Base-by-base conservation (phyloP, 2,888 invertebrate species). In the Coelinius sp. region DNA sequence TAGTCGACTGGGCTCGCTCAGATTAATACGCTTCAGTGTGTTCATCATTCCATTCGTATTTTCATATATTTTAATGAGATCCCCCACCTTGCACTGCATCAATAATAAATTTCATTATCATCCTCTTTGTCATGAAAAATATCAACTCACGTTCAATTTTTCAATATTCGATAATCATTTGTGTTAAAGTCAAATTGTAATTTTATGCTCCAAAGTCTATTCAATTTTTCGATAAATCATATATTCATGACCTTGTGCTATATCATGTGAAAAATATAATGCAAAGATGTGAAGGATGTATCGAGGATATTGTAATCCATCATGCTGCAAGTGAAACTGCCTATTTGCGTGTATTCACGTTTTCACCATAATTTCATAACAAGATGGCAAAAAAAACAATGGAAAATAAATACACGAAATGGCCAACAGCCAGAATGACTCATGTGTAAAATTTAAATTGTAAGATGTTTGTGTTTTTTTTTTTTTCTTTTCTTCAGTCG, bases 21-120 rank as follows among this genome's bases (percentile, higher is more conserved):
- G 70, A 74, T 75, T 74, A 75, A 76, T 70, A 72, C 76, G 63
- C 68, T 35, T 31, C 20, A 14, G 2, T 5, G 56, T 70, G 38
- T 70, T 68, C 65, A 53, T 53, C 67, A 44, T 35, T 65, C 66
- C 25, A 46, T 66, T 46, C 31, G 27, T 65, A 71, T 71, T 35
- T 59, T 66, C 66, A 71, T 56, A 22, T 17, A 25, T 59, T 59
- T 20, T 35, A 71, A 46, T 31, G 38, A 66, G 66, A 71, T 62
- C 22, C 25, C 53, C 12, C 1, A n/a, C 20, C 31, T 59, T 59
- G 31, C n/a, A 35, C 6, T 12, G 2, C 25, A 2, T 22, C 25
- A 53, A 24, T 53, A 53, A 1, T 24, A 53, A 49, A 17, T 49
- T 49, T 25, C 53, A 53, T 53, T 27, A 53, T 24, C 25, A 53